Evolutionary conservation across 2,888 invertebrate species (phyloP), one percentile per base, ranked within the genome.

Genomic region (Helobdella robusta): DNA sequence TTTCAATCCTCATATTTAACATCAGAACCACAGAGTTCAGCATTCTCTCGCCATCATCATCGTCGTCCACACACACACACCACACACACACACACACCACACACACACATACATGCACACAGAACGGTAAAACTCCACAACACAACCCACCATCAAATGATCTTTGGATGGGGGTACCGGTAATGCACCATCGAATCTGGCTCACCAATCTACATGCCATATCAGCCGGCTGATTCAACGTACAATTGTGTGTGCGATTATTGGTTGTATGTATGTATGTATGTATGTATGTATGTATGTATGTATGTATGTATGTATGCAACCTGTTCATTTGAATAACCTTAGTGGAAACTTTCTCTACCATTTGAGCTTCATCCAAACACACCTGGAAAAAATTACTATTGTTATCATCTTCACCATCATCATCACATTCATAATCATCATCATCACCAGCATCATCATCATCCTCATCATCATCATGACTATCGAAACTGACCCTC

Each of bases 341-440:
- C 75, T 76, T 78, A 1, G 83, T 80, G 0, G 81, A 79, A 2
- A 82, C 80, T 59, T 83, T 81, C 74, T 88, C 87, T 0, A 88
- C 86, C 83, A 87, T 85, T 81, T 89, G 89, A 4, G 88, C 88
- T 79, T 89, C 89, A 78, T 89, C 89, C 32, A 88, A 78, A 73
- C 78, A 76, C 64, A 79, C 74, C 76, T 78, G 69, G 34, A 48
- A 65, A 30, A 6, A 65, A 28, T 15, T 25, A 46, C 18, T n/a
- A n/a, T 8, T 1, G 2, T 64, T 4, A 34, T 23, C 25, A 35
- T 32, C 2, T 15, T 36, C 59, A 8, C 36, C 36, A 36, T 59
- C 84, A 68, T 82, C 66, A 30, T 63, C 52, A 30, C 35, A 50
- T 11, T 28, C 52, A 32, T 63, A 32, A 50, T 28, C 52, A 30